Evolutionary conservation across 2,113 vertebrate genomes (phyloP), one percentile per base, ranked within the genome.

Genomic region (Notothenia rossii): DNA sequence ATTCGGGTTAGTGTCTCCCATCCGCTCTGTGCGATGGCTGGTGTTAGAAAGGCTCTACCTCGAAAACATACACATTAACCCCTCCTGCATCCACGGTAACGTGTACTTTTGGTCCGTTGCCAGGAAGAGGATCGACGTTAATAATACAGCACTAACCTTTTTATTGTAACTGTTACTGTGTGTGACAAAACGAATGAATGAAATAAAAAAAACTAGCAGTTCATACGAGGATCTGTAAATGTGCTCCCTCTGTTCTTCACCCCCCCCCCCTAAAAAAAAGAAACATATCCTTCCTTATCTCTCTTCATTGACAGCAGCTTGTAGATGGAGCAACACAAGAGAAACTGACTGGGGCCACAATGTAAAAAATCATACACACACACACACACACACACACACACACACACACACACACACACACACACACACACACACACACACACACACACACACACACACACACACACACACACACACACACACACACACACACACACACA

Each of bases 11-110:
- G 88, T 86, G 59, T 67, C 59, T 67, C 7, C 75, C 67, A 74
- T 78, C 70, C 2, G 46, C 58, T 59, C 22, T 53, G 67, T 17
- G 55, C 11, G 66, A 85, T 49, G 84, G 71, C 68, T 84, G 79
- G 88, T 88, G 92, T 94, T 93, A 94, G 59, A 72, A 81, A 76
- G n/a, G 75, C 62, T 79, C 78, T 77, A 88, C 46, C 25, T 10
- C 62, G 85, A 88, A 71, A 83, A 89, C 54, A 77, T n/a, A 84
- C 53, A 75, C 15, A 43, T 76, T 18, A 63, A 64, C 62, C 49
- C 62, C 51, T 62, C 75, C 83, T 62, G 45, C 55, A 67, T 70
- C 72, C 46, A 20, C 2, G 36, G 50, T 36, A 43, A 67, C 25
- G 0, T 46, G 20, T 11, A 11, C 59, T 67, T 76, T 84, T 80